phyloP scores from a whole-genome alignment of 1,140 invertebrate genomes.

The Solen grandis region DNA sequence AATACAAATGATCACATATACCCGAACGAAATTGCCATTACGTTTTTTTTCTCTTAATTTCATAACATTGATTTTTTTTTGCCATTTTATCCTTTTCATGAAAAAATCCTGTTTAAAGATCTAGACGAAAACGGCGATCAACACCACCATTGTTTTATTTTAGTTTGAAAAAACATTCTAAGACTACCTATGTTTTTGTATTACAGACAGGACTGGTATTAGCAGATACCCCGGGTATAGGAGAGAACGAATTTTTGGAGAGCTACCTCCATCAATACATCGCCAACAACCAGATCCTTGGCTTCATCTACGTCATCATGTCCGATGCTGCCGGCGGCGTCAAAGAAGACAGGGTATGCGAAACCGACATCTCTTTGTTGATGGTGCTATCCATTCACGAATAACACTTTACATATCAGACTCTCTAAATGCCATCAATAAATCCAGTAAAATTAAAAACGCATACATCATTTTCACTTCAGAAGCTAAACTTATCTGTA shows the following conservation, averaged over 20 bases:
- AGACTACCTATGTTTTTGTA: slow-evolving; percentile 36
- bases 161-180: too few species aligned
- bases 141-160: too few species aligned
- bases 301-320: slow-evolving; percentile 71
- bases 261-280: slow-evolving; percentile 63
- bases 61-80: not conserved
- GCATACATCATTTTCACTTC: not conserved
- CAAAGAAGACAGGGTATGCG: slow-evolving; percentile 69
- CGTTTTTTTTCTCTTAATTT: not conserved
- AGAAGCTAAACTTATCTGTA: not conserved
- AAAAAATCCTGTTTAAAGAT: not conserved
- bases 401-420: too few species aligned
- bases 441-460: not conserved
- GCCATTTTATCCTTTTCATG: not conserved
- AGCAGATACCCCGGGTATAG: slow-evolving; percentile 70
- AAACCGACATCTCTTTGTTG: too few species aligned
- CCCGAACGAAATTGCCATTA: not conserved
- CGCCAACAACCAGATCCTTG: slow-evolving; percentile 58
- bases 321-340: slow-evolving; percentile 70
- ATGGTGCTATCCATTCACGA: not conserved
- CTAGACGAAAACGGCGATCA: too few species aligned
- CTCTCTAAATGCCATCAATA: not conserved
- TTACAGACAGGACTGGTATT: slow-evolving; percentile 66
- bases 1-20: not conserved
- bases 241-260: slow-evolving; percentile 71